A percentile compares a stretch with the other conserved stretches of the same genome.
These are phyloP conservation scores for Tenualosa ilisha DNA, from an alignment of 2,797 vertebrate species.

Conservation along the genomic window DNA sequence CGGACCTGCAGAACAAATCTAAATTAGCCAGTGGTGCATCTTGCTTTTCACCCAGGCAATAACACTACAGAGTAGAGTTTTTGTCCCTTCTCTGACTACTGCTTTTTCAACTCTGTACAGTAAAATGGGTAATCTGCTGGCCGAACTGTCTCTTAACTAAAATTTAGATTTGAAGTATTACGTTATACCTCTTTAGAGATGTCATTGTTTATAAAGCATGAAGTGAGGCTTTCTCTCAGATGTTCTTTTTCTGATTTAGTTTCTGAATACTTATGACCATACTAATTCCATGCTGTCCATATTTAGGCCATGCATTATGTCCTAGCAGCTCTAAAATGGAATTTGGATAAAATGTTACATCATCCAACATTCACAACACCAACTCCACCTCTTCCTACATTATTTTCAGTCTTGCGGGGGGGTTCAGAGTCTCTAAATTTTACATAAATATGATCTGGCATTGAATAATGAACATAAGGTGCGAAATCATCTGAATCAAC, in stretches of 20 bases:
- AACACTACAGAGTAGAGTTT: no score
- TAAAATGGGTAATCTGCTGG: no score
- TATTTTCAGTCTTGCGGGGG: constrained; percentile 58
- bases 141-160: no score
- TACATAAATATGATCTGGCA: constrained; percentile 56
- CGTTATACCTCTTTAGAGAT: no score
- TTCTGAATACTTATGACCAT: background rate
- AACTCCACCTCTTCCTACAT: constrained; percentile 42
- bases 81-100: no score
- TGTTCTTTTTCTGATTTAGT: background rate
- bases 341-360: constrained; percentile 29
- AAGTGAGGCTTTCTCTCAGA: no score
- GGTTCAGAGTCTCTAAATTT: constrained; percentile 54
- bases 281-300: background rate
- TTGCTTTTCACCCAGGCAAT: no score
- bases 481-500: constrained; percentile 49
- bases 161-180: no score
- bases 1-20: no score
- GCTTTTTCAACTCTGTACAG: no score
- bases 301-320: background rate
- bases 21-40: no score
- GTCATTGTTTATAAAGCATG: no score
- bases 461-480: constrained; percentile 51
- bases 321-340: background rate
- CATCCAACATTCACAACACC: constrained; percentile 38